Evolutionary conservation across 2,113 vertebrate genomes (phyloP), one percentile per base, ranked within the genome.

Genomic region (Crypturellus undulatus): DNA sequence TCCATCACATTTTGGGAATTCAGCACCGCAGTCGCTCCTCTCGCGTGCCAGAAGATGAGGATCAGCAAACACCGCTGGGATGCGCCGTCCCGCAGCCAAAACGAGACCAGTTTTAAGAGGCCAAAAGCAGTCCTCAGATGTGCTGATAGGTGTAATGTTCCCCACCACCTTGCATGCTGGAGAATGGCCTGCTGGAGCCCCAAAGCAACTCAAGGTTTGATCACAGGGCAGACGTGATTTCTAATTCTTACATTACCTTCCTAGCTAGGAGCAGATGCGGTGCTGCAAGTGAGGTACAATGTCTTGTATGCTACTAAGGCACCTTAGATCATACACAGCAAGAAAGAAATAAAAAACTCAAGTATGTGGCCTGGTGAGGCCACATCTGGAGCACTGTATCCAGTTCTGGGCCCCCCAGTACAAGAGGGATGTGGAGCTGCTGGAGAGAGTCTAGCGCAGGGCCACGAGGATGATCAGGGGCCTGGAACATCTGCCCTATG

Each of bases 41-140:
- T 5, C 0, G 1, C 73, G 3, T 3, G 77, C 91, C 92, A 89
- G 73, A 64, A 89, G 52, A 79, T 78, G 84, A 11, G 80, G 51
- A 87, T 76, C 80, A 47, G 25, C 4, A 77, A 91, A 65, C 58
- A 83, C 87, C 81, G 89, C 83, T 84, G 92, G 92, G 73, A 92
- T 8, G 43, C 38, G 58, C 81, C 81, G 69, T 7, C 47, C 73
- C n/a, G 76, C 77, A 81, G 94, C 65, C 89, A 93, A 75, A 81
- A 72, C 4, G 52, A 92, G 58, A 54, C 80, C 80, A 62, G 12
- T 42, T 92, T 90, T 64, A 64, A 87, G 77, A 94, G 83, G 86
- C 91, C 89, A 79, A 92, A 69, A 92, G 42, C 80, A 95, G 84
- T n/a, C 47, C 58, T 89, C 90, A 76, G 69, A 93, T 72, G 43